Conservation (phyloP, 2,113 vertebrate genomes). For the Hepsetus odoe region DNA sequence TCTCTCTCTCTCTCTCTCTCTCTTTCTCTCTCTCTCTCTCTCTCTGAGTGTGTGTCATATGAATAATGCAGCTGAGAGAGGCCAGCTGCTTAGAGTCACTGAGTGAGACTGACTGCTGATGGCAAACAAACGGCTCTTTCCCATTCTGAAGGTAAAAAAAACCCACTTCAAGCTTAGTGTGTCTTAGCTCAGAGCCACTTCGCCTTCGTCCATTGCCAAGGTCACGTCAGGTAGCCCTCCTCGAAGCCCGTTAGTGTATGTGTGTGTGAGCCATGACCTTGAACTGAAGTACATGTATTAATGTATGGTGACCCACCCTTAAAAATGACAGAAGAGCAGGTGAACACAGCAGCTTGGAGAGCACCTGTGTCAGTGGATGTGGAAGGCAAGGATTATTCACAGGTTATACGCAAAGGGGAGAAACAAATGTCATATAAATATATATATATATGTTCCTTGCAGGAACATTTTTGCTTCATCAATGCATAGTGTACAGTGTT, state of each 20-base stretch:
- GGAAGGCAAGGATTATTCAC: no score
- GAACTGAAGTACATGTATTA: slow-evolving; percentile 26
- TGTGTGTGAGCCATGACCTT: no score
- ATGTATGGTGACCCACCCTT: slow-evolving; percentile 30
- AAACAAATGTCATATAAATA: no score
- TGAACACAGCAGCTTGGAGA: no score
- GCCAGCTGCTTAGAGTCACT: slow-evolving; percentile 71
- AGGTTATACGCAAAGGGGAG: no score
- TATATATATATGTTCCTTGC: no score
- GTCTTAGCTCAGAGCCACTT: slow-evolving; percentile 39
- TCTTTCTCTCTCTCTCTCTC: slow-evolving; percentile 45
- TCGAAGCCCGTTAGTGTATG: slow-evolving; percentile 10
- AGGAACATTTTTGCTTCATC: no score
- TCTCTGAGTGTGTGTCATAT: slow-evolving; percentile 74
- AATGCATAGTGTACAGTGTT: no score
- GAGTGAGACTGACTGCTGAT: slow-evolving; percentile 64
- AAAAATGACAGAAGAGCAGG: slow-evolving; percentile 27
- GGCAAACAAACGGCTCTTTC: slow-evolving; percentile 70
- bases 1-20: slow-evolving; percentile 42
- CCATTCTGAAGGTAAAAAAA: slow-evolving; percentile 49
- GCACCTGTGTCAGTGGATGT: no score
- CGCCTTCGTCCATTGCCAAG: slow-evolving; percentile 59
- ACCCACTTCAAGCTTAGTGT: slow-evolving; percentile 39
- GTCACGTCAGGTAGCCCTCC: slow-evolving; percentile 55
- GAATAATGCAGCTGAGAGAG: slow-evolving; percentile 76